Base-by-base conservation (phyloP, 2,113 vertebrate genomes). In the Oriolus oriolus region DNA sequence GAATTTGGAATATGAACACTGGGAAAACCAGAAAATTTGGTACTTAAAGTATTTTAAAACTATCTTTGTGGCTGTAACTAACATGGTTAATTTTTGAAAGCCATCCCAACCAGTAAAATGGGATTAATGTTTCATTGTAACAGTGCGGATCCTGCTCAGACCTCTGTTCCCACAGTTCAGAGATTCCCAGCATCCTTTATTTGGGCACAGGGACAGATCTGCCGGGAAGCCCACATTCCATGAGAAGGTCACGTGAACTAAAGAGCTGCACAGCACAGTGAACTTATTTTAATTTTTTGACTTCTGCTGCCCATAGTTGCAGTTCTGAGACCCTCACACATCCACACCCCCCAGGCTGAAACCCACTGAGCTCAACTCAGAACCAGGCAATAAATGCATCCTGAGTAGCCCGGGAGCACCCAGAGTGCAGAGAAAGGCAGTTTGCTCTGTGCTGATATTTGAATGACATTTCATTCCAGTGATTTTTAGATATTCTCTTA, bases 211-310 rank as follows among this genome's bases (percentile, higher is more conserved):
- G 44, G 18, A 15, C 8, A 13, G 19, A 27, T n/a, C 6, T 60
- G 33, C 68, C 66, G 66, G 4, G 6, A 22, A 56, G 22, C 53
- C 14, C 3, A 0, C 33, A 0, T 20, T 74, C 50, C 33, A 12
- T 12, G 54, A 18, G 33, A 31, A 22, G 35, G 17, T 12, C 11
- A 1, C 7, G 0, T 33, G 44, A 13, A 3, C 47, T 31, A 0
- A 37, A 14, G 2, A 33, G 41, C 42, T 66, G n/a, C 47, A 4
- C 4, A 26, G 71, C 45, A 27, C 27, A 16, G 3, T 9, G 10
- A 60, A 2, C 13, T 39, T 8, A 6, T 18, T 44, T 45, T 15
- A 16, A 13, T 20, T 21, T 31, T 50, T 42, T 41, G 3, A 1
- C 33, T 64, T 39, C 33, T 37, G 12, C 44, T 2, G 1, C 54